Base-by-base conservation (phyloP, 2,888 invertebrate species). In the Limnephilus marmoratus region DNA sequence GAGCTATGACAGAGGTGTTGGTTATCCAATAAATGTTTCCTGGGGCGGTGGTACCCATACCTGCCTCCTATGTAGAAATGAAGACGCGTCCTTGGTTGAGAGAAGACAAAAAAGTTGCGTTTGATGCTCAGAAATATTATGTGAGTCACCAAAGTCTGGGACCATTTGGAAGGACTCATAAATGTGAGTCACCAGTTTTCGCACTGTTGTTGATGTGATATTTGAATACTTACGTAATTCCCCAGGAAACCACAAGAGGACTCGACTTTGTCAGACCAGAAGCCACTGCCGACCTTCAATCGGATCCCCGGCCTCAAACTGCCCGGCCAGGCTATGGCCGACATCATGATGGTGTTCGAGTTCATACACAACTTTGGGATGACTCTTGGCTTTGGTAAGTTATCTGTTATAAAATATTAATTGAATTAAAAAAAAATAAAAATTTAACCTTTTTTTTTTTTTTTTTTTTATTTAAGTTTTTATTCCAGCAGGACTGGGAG, bases 331-430 rank as follows among this genome's bases (percentile, higher is more conserved):
- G 99, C 99, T 0, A 98, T 99, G 96, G 98, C 98, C 0, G 98
- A 99, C 95, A 96, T 98, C 85, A 96, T 99, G 37, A 99, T 99
- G 98, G 98, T 99, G n/a, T 98, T 98, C 94, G 99, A 99, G 96
- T 99, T 99, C 95, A 96, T 99, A 94, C 98, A 99, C 94, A 99
- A 99, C 96, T 99, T 99, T 95, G 99, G 98, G 90, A 98, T 98
- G 95, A 98, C 99, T 0, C 96, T 99, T 2, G 99, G 99, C 91
- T 99, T 99, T 94, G 98, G 98, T 98, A 94, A 97, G 97, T 95
- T 24, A 68, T 68, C 13, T 45, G 41, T 31, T 31, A 31, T 31
- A 31, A 31, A 31, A n/a, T n/a, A n/a, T n/a, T n/a, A n/a, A n/a
- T n/a, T n/a, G n/a, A n/a, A n/a, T n/a, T n/a, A n/a, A n/a, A n/a